Percentiles rank a stretch among this genome's conserved stretches.
These are phyloP conservation scores for Octodon degus DNA, from an alignment of 2,113 vertebrate genomes.

Conservation along the genomic window DNA sequence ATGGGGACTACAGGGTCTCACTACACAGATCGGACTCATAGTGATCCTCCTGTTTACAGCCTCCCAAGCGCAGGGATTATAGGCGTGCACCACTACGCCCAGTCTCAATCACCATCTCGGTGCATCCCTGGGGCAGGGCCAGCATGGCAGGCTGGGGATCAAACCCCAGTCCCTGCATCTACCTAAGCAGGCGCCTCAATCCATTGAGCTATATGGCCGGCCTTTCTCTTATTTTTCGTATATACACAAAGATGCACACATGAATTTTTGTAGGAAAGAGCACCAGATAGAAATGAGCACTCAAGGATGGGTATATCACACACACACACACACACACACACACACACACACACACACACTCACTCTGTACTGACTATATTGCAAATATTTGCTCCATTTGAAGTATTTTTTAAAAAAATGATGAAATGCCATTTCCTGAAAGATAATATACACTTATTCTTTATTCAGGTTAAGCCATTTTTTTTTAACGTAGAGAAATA, in stretches of 20 bases:
- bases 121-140: too few relatives aligned
- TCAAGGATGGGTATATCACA: background rate
- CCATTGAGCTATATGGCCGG: too few relatives aligned
- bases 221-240: conserved; percentile 48
- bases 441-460: background rate
- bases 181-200: too few relatives aligned
- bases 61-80: too few relatives aligned
- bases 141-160: too few relatives aligned
- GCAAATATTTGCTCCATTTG: background rate
- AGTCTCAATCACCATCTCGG: too few relatives aligned
- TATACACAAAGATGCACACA: conserved; percentile 31
- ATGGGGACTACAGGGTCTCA: too few relatives aligned
- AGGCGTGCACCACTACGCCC: too few relatives aligned
- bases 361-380: background rate
- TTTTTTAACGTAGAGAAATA: background rate
- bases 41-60: too few relatives aligned
- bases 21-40: too few relatives aligned
- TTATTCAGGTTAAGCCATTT: background rate
- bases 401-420: background rate
- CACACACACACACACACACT: background rate
- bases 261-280: conserved; percentile 30
- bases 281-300: background rate
- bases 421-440: background rate
- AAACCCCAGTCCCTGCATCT: too few relatives aligned
- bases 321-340: too few relatives aligned